Base-by-base conservation (phyloP, 2,888 invertebrate genomes). In the Chaitophorus viminalis region DNA sequence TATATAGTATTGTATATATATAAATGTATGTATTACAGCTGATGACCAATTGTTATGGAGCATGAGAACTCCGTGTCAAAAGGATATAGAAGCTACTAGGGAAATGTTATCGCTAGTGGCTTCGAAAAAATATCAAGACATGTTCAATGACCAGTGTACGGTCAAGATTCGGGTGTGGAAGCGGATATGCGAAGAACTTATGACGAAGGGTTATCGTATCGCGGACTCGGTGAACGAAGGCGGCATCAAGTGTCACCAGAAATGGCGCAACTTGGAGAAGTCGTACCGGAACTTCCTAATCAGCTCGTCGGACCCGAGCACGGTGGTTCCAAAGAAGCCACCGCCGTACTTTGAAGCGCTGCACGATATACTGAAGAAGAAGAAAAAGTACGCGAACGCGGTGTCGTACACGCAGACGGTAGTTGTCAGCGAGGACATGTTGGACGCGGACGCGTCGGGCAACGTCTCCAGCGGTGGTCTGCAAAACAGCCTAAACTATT, bases 101-200 rank as follows among this genome's bases (percentile, higher is more conserved):
- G 87, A 87, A 65, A 87, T 87, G 87, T n/a, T 87, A 3, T 21
- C 81, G 5, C 11, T 87, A 52, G 87, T 87, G 11, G 87, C 81
- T 25, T 87, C 87, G 17, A 87, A 81, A 65, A 79, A 74, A 36
- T 87, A 87, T 18, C 87, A 87, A 3, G 87, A 87, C 33, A 87
- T 87, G 87, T 87, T 87, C 31, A 87, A 87, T 14, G 87, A 87
- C 6, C 87, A 87, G 31, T 87, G 87, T 33, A 87, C 87, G 31
- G 87, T 87, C 0, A 87, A 87, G 11, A 87, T 87, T 18, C 87
- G 87, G 1, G 87, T 87, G 17, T 87, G 87, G 87, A 87, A 87
- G n/a, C 74, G 87, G 3, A 87, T 87, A 39, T 87, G 87, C 65
- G 79, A 87, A 18, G 87, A 87, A 25, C n/a, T 87, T 0, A 87